Conservation (phyloP, 2,888 invertebrate species). For the Watsonalla binaria region DNA sequence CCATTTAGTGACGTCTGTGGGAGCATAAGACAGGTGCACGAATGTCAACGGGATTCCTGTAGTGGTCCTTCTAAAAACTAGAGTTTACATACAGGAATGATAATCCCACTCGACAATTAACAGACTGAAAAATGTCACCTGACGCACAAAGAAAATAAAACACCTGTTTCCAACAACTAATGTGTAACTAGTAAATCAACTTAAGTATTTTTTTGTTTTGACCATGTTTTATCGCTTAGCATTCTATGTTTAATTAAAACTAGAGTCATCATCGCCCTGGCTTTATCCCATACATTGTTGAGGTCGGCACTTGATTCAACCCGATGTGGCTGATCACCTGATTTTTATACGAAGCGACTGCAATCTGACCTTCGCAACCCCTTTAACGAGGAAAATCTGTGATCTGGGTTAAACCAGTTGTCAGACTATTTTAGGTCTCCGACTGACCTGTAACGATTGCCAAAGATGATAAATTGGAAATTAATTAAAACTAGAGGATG, state of each 20-base stretch:
- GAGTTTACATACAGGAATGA: conserved; percentile 47
- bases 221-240: background rate
- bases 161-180: conserved; percentile 47
- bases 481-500: background rate
- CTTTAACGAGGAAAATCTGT: too few species aligned
- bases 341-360: too few species aligned
- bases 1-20: conserved; percentile 13
- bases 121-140: conserved; percentile 66
- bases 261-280: too few species aligned
- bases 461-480: too few species aligned
- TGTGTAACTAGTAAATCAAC: conserved; percentile 25
- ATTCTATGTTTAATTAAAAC: background rate
- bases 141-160: conserved; percentile 60
- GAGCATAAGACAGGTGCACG: conserved; percentile 49
- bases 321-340: too few species aligned
- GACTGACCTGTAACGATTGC: too few species aligned
- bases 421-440: too few species aligned
- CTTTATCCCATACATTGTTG: too few species aligned
- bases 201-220: conserved; percentile 9
- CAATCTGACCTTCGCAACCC: too few species aligned
- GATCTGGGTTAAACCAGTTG: too few species aligned
- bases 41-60: conserved; percentile 50
- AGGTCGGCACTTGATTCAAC: too few species aligned
- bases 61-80: conserved; percentile 57
- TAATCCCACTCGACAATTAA: conserved; percentile 48